Conservation (phyloP, 2,797 vertebrate species). For the Pogonophryne albipinna region DNA sequence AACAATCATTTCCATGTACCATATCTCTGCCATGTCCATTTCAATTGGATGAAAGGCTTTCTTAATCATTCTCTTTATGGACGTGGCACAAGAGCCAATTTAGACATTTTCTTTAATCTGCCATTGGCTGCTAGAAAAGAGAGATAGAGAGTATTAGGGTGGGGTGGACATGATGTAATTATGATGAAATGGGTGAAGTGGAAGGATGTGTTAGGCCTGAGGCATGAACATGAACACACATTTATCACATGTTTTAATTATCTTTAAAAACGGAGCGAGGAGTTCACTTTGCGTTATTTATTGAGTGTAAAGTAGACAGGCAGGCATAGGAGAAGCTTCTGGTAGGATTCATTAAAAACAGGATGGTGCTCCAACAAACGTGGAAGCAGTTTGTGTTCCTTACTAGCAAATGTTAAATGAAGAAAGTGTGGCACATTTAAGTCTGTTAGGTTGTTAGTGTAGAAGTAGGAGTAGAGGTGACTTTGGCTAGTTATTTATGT, state of each 20-base stretch:
- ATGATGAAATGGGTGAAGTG: constrained; percentile 27
- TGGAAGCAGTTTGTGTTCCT: not conserved
- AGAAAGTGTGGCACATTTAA: not conserved
- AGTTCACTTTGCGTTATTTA: constrained; percentile 50
- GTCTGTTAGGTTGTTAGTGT: too few relatives aligned
- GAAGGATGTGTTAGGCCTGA: constrained; percentile 12
- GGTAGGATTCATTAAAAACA: constrained; percentile 31
- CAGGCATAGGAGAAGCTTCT: constrained; percentile 36
- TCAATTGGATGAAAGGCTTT: constrained; percentile 19
- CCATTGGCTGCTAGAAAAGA: constrained; percentile 30
- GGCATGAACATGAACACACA: constrained; percentile 18
- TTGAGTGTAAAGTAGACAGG: constrained; percentile 34
- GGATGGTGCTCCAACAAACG: constrained; percentile 5
- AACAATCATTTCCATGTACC: constrained; percentile 6
- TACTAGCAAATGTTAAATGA: not conserved
- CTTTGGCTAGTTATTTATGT: too few relatives aligned
- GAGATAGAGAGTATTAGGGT: constrained; percentile 18
- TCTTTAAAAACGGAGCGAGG: constrained; percentile 11
- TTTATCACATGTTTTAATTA: constrained; percentile 36
- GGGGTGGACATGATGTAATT: constrained; percentile 39
- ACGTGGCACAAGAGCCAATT: constrained; percentile 16
- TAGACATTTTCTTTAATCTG: constrained; percentile 17
- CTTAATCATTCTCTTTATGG: constrained; percentile 20
- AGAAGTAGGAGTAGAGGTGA: too few relatives aligned
- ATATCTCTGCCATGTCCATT: constrained; percentile 16